Evolutionary conservation across 2,888 invertebrate species (phyloP), one percentile per base, ranked within the genome.

Genomic region (Chymomyza amoena): DNA sequence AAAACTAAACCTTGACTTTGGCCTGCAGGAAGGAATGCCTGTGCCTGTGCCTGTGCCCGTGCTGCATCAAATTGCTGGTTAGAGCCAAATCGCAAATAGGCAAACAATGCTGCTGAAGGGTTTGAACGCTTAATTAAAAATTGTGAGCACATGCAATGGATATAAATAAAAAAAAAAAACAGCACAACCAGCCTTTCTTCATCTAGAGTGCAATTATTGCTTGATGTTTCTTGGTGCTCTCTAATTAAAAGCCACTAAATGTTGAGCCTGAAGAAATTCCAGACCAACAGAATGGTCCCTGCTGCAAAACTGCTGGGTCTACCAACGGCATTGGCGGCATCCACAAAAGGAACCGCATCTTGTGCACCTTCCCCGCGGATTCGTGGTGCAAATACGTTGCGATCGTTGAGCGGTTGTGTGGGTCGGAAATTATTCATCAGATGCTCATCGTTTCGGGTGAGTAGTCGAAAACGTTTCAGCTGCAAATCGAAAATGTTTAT

Each of bases 341-440:
- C 59, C 4, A 83, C 77, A 15, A 87, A 78, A 2, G 86, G 86
- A 64, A 85, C 73, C 16, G 78, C 10, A 2, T 45, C 39, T 39
- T 36, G 20, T 32, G 16, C 28, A n/a, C 2, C 6, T 1, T 54
- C 52, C 1, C 16, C 0, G 9, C 4, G 15, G 4, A 0, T 32
- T 32, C 2, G 4, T 18, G 57, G 57, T 25, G 15, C 25, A 59
- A 84, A 94, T 0, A 96, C 94, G 0, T 92, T 91, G 77, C 97
- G 93, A 81, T 95, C 95, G 39, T 95, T 95, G 1, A 96, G 92
- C 0, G 96, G 96, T 87, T 97, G 96, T 45, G 96, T 94, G 0
- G 97, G 97, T 15, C 97, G 94, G 90, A 95, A 96, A 91, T 97
- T 97, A 88, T 96, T 96, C 0, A 94, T 94, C 73, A 97, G 92